phyloP scores from a whole-genome alignment of 2,888 invertebrate species.

The Tetrapedia diversipes region DNA sequence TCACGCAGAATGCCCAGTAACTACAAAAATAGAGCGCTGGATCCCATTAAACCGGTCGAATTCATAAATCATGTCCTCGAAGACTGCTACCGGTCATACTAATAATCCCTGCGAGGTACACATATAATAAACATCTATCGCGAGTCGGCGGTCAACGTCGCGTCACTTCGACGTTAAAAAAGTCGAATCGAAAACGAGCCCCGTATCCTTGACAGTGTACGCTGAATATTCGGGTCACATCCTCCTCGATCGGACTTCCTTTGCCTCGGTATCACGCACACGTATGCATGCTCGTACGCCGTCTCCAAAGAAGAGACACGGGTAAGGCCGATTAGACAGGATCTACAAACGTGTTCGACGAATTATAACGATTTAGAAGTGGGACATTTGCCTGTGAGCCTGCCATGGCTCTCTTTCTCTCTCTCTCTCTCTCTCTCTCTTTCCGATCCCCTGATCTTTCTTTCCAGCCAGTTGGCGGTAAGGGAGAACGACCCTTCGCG shows the following conservation, averaged over 20 bases:
- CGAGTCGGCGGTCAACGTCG: neutral
- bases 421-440: slow-evolving; percentile 5
- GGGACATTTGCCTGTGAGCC: slow-evolving; percentile 71
- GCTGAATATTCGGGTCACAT: slow-evolving; percentile 53
- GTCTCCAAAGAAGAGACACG: slow-evolving; percentile 12
- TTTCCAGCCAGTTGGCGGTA: slow-evolving; percentile 75
- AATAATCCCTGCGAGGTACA: neutral
- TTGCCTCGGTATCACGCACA: slow-evolving; percentile 5
- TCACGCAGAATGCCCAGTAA: neutral
- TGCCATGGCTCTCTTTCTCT: slow-evolving; percentile 45
- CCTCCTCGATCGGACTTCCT: slow-evolving; percentile 45
- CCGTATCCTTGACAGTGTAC: slow-evolving; percentile 47
- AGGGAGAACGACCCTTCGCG: slow-evolving; percentile 73
- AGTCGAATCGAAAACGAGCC: slow-evolving; percentile 11
- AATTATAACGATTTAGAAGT: slow-evolving; percentile 75
- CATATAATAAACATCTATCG: neutral
- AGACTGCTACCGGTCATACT: neutral
- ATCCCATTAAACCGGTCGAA: neutral
- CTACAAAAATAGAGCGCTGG: neutral
- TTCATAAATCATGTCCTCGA: neutral
- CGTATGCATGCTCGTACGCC: neutral
- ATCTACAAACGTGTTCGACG: slow-evolving; percentile 65
- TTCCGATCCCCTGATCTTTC: too few relatives aligned
- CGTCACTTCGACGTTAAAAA: neutral
- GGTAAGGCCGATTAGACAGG: slow-evolving; percentile 59